A percentile compares a stretch with the other conserved stretches of the same genome.
Conservation (phyloP, 2,888 invertebrate genomes). For the Atethmia centrago region DNA sequence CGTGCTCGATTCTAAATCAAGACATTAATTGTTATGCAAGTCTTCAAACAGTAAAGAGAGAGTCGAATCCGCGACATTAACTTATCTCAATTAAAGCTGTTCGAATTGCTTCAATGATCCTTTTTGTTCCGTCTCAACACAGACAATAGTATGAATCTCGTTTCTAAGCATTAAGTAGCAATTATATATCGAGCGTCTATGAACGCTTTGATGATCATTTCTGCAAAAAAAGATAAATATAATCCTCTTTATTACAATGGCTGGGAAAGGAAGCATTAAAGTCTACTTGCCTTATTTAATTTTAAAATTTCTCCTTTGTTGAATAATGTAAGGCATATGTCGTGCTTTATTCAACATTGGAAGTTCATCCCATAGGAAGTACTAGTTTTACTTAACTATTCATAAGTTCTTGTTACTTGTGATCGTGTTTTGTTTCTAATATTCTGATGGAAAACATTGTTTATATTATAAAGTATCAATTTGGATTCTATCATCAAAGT, state of each 20-base stretch:
- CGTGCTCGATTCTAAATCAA: background rate
- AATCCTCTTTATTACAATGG: slow-evolving; percentile 24
- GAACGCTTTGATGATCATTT: slow-evolving; percentile 26
- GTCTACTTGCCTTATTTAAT: slow-evolving; percentile 30
- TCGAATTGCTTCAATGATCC: slow-evolving; percentile 30
- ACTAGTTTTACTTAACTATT: slow-evolving; percentile 38
- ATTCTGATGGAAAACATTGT: slow-evolving; percentile 31
- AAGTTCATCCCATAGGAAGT: slow-evolving; percentile 43
- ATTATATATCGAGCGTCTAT: slow-evolving; percentile 37
- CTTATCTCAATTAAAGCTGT: slow-evolving; percentile 34
- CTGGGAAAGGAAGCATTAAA: slow-evolving; percentile 30
- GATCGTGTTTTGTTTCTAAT: slow-evolving; percentile 46
- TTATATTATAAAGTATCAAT: slow-evolving; percentile 5
- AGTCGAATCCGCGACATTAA: slow-evolving; percentile 22
- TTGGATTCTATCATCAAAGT: background rate
- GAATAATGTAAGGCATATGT: slow-evolving; percentile 44
- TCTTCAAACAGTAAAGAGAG: slow-evolving; percentile 13
- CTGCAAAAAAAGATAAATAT: background rate
- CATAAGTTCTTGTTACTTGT: slow-evolving; percentile 55
- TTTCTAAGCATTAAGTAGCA: slow-evolving; percentile 24
- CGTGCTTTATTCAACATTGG: slow-evolving; percentile 39
- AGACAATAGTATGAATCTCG: slow-evolving; percentile 32
- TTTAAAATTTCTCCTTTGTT: slow-evolving; percentile 53
- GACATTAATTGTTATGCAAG: background rate
- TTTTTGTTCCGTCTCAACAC: slow-evolving; percentile 26